Percentiles rank a stretch among this genome's conserved stretches.
phyloP scores from a whole-genome alignment of 2,797 vertebrate species.

The Psittacula derbiana region DNA sequence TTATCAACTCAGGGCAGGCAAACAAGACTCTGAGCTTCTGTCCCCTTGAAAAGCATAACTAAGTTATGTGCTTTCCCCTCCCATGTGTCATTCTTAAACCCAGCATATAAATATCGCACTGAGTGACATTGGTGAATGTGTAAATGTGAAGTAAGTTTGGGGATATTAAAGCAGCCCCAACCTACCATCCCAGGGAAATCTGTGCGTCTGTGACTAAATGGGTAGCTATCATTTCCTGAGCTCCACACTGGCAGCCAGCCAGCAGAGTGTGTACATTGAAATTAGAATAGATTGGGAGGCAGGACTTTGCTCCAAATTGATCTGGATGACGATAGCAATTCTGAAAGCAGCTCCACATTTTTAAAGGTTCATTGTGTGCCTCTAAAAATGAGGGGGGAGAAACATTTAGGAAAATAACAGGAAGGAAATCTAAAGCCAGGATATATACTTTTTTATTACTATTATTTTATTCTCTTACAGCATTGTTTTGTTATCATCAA shows the following conservation, averaged over 20 bases:
- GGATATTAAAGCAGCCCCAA: slow-evolving; percentile 16
- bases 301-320: slow-evolving; percentile 63
- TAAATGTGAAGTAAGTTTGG: background rate
- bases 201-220: slow-evolving; percentile 53
- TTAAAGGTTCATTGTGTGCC: slow-evolving; percentile 50
- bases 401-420: slow-evolving; percentile 50
- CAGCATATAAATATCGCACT: background rate
- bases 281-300: slow-evolving; percentile 69
- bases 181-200: slow-evolving; percentile 48
- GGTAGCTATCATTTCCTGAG: slow-evolving; percentile 69
- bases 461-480: slow-evolving; percentile 7
- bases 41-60: background rate
- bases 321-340: slow-evolving; percentile 57
- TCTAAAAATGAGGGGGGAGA: slow-evolving; percentile 5
- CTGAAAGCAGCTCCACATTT: slow-evolving; percentile 51
- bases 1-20: background rate
- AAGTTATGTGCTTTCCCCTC: background rate
- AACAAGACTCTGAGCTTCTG: background rate
- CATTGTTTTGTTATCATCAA: background rate
- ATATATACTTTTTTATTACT: background rate
- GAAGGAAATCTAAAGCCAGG: slow-evolving; percentile 15
- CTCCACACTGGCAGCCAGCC: slow-evolving; percentile 62
- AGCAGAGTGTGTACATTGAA: slow-evolving; percentile 63
- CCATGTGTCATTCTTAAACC: background rate
- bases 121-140: background rate